A percentile compares a stretch with the other conserved stretches of the same genome.
These are phyloP conservation scores for Gephyroberyx darwinii DNA, from an alignment of 2,797 vertebrate species.

Conservation along the genomic window DNA sequence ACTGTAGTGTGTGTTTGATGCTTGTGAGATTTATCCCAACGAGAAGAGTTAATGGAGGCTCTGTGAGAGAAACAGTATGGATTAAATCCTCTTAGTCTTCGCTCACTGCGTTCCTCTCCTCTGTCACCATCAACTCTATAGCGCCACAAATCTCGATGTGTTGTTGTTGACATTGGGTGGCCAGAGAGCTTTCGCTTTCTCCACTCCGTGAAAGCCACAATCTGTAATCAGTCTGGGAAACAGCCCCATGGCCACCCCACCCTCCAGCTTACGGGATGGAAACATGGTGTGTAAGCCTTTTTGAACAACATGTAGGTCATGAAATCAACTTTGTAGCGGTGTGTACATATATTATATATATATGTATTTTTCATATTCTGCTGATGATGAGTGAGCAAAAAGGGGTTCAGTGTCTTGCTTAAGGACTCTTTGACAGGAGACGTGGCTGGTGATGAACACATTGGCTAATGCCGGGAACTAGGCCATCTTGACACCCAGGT, in stretches of 20 bases:
- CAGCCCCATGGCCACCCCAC: conserved; percentile 37
- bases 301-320: conserved; percentile 58
- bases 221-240: conserved; percentile 55
- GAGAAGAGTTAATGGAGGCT: conserved; percentile 50
- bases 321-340: conserved; percentile 42
- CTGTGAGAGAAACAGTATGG: conserved; percentile 46
- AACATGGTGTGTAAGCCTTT: conserved; percentile 29
- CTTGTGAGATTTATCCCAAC: conserved; percentile 36
- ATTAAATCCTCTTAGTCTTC: conserved; percentile 64
- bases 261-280: conserved; percentile 52
- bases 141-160: conserved; percentile 28
- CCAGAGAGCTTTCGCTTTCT: conserved; percentile 56
- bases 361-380: conserved; percentile 9
- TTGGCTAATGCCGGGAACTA: too few species aligned
- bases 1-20: conserved; percentile 11
- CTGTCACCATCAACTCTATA: conserved; percentile 37
- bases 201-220: conserved; percentile 46
- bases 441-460: too few species aligned
- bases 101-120: conserved; percentile 43
- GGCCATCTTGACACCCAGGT: too few species aligned
- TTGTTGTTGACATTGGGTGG: conserved; percentile 46
- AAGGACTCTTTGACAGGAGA: too few species aligned
- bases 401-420: background rate
- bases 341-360: background rate
- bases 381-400: background rate